Percentiles rank a stretch among this genome's conserved stretches.
Conservation (phyloP, 2,888 invertebrate species). For the Heteropelma amictum region DNA sequence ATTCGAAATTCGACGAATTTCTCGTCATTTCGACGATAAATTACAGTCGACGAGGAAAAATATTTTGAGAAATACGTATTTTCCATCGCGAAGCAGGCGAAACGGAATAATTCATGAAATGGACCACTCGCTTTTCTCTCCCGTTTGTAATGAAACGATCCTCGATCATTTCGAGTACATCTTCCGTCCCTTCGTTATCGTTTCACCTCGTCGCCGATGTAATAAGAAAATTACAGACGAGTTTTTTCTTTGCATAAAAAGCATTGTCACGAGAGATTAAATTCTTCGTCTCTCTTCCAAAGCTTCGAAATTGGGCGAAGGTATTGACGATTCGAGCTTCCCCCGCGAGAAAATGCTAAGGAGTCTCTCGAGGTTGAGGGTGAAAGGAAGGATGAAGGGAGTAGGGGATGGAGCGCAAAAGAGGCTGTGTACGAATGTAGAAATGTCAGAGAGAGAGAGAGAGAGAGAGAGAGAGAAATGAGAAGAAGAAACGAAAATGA, state of each 20-base stretch:
- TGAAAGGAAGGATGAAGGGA: slow-evolving; percentile 22
- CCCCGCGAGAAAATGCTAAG: slow-evolving; percentile 66
- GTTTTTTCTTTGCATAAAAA: slow-evolving; percentile 16
- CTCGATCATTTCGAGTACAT: neutral
- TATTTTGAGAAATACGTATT: no score
- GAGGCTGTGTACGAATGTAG: neutral
- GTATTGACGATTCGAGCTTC: slow-evolving; percentile 56
- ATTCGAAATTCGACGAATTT: no score
- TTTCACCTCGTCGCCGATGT: neutral
- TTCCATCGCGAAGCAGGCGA: neutral
- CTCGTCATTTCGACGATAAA: no score
- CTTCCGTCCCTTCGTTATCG: neutral
- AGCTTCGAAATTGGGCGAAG: slow-evolving; percentile 31
- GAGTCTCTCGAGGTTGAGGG: slow-evolving; percentile 56
- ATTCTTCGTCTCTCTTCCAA: neutral
- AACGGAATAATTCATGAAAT: neutral
- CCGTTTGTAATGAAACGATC: no score
- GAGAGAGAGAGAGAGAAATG: slow-evolving; percentile 36
- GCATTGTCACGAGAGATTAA: slow-evolving; percentile 32
- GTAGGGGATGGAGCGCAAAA: slow-evolving; percentile 9
- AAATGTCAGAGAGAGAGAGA: slow-evolving; percentile 32
- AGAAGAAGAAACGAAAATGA: slow-evolving; percentile 58
- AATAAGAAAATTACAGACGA: slow-evolving; percentile 4
- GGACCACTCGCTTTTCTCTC: neutral
- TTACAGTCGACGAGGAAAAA: no score